These are phyloP conservation scores for Eilema griseolum DNA, from an alignment of 2,888 invertebrate species.

Conservation along the genomic window DNA sequence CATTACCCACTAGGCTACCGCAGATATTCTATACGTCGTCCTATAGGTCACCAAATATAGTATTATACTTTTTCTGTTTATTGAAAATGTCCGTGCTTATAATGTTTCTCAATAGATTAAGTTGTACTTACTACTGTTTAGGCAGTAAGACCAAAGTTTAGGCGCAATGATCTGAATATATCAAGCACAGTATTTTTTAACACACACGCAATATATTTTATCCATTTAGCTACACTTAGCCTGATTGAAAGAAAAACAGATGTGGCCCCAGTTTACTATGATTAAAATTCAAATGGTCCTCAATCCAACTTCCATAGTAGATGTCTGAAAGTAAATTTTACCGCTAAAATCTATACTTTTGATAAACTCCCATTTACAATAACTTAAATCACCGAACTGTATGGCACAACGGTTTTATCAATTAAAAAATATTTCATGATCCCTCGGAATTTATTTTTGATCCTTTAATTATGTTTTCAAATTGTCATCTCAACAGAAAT, in stretches of 20 bases:
- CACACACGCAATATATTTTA: not conserved
- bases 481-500: not conserved
- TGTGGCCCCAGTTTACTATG: not conserved
- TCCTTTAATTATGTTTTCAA: not conserved
- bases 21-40: no score
- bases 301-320: not conserved
- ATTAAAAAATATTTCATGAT: not conserved
- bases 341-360: not conserved
- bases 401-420: no score
- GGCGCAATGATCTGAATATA: not conserved
- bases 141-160: not conserved
- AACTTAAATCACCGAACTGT: no score
- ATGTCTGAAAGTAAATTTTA: not conserved
- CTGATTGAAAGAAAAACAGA: not conserved
- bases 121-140: no score
- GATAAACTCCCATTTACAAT: no score
- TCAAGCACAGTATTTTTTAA: not conserved
- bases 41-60: no score
- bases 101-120: no score
- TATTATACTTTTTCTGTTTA: no score
- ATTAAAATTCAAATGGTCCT: not conserved
- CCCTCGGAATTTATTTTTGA: not conserved
- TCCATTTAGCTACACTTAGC: not conserved
- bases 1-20: no score
- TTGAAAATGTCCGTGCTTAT: no score